Evolutionary conservation across 37 sponge, comb jelly and placozoan genomes (phyloP), one percentile per base, ranked within the genome.

Genomic region (Mnemiopsis leidyi): DNA sequence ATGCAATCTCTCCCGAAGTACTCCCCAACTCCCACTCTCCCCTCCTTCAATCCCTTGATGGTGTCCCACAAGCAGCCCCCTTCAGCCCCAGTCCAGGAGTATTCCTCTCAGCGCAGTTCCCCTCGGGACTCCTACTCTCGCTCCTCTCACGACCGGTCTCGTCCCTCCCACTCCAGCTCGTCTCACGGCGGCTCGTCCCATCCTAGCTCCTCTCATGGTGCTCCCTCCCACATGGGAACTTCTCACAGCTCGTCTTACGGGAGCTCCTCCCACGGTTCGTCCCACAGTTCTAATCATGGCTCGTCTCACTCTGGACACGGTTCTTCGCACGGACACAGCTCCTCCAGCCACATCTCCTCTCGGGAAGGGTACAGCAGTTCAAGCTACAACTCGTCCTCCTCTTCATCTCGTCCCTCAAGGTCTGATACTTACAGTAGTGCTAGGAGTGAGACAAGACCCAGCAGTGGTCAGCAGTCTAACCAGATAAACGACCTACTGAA

Each of bases 41-140:
- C 90, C 28, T 38, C 90, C 1, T 85, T 85, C 90, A 85, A 85
- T 37, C 90, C 90, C 23, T 61, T 85, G 61, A 85, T 85, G 90
- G 90, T 85, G 90, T 38, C 90, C 29, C 90, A 85, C 90, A 85
- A 85, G 48, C 30, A 71, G 75, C 61, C 90, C 1, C 36, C 40
- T 61, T n/a, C 90, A 38, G 38, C 90, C 16, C 90, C 90, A 28
- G 26, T 40, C 24, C 40, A 40, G 48, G 36, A 28, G 20, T 77
- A 77, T 32, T 34, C 36, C 36, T 77, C 79, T 77, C 79, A 77
- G 36, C 79, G 79, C 36, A 32, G 79, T 20, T 77, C 79, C 33
- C 33, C 79, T 32, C 26, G 79, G 33, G 79, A 77, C 20, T 13
- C 20, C 35, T 77, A 77, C 79, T 77, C 79, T 32, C 32, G 79